Evolutionary conservation across 1,140 invertebrate genomes (phyloP).

Genomic region (Cephus cinctus): DNA sequence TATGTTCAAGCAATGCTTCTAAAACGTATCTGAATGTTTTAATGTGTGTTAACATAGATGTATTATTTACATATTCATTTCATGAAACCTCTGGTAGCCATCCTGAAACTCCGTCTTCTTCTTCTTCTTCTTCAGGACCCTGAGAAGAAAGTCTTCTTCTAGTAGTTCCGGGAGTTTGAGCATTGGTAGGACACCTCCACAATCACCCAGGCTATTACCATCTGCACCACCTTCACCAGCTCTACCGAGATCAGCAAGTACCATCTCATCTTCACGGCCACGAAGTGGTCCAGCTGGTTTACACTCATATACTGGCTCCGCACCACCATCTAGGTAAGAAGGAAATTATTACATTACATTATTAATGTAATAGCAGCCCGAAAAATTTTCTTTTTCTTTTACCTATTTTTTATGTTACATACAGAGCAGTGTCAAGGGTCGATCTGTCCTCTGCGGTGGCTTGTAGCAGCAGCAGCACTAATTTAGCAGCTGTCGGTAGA

Average conservation of each 20-base stretch:
- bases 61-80: too few relatives aligned
- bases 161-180: slow-evolving; percentile 56
- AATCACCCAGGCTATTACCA: slow-evolving; percentile 52
- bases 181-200: slow-evolving; percentile 59
- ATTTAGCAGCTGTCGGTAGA: slow-evolving; percentile 31
- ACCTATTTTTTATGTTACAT: slow-evolving; percentile 29
- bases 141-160: slow-evolving; percentile 55
- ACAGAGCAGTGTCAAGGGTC: slow-evolving; percentile 66
- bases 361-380: too few relatives aligned
- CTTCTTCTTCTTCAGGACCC: too few relatives aligned
- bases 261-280: slow-evolving; percentile 60
- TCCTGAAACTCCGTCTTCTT: too few relatives aligned
- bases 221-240: slow-evolving; percentile 53
- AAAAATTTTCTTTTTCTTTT: not conserved
- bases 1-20: too few relatives aligned
- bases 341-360: not conserved
- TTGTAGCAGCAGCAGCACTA: slow-evolving; percentile 55
- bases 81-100: too few relatives aligned
- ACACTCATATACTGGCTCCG: slow-evolving; percentile 69
- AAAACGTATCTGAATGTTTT: too few relatives aligned
- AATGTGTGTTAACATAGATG: too few relatives aligned
- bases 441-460: slow-evolving; percentile 59
- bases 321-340: slow-evolving; percentile 34
- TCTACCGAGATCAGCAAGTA: slow-evolving; percentile 58
- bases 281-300: slow-evolving; percentile 71